Percentiles rank a stretch among this genome's conserved stretches.
Conservation (phyloP, 1,140 invertebrate species). For the Lerema accius region DNA sequence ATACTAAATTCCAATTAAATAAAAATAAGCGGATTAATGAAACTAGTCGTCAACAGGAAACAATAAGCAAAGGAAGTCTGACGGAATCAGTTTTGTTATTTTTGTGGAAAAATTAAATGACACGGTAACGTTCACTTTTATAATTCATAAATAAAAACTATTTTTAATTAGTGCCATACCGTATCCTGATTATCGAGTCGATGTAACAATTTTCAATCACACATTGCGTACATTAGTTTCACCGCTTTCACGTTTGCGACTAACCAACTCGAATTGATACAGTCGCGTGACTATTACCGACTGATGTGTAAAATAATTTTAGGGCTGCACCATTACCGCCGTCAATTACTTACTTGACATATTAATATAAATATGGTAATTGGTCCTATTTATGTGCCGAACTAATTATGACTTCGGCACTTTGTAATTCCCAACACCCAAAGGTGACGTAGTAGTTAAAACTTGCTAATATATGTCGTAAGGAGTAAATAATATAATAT, state of each 20-base stretch:
- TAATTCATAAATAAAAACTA: no score
- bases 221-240: constrained; percentile 20
- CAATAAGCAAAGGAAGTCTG: no score
- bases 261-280: constrained; percentile 3
- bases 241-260: constrained; percentile 21
- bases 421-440: background rate
- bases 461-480: no score
- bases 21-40: no score
- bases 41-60: no score
- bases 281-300: constrained; percentile 20
- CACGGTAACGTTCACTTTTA: no score
- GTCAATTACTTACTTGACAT: constrained; percentile 22
- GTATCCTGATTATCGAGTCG: background rate
- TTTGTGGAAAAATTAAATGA: no score
- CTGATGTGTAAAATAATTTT: constrained; percentile 17
- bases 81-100: no score
- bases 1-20: no score
- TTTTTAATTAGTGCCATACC: no score
- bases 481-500: no score
- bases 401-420: background rate
- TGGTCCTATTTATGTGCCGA: background rate
- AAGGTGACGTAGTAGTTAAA: background rate
- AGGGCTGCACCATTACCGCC: constrained; percentile 22
- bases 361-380: constrained; percentile 23
- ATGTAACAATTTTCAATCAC: constrained; percentile 5